Conservation (phyloP, 2,797 vertebrate species). For the Neostethus bicornis region DNA sequence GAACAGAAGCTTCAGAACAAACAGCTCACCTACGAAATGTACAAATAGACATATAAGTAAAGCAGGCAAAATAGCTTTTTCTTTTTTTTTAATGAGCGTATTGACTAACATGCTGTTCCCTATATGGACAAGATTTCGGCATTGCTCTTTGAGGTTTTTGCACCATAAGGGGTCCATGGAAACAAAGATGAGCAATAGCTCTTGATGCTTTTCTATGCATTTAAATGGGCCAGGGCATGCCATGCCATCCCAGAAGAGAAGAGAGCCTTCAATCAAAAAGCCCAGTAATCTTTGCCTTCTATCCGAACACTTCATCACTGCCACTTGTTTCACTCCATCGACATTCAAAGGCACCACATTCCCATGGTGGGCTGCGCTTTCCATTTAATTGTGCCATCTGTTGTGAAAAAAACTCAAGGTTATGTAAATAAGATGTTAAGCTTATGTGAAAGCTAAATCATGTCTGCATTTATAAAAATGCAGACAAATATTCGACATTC, state of each 20-base stretch:
- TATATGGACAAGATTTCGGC: slow-evolving; percentile 12
- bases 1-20: slow-evolving; percentile 35
- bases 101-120: slow-evolving; percentile 24
- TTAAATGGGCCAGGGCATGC: slow-evolving; percentile 52
- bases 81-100: slow-evolving; percentile 45
- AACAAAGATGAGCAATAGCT: slow-evolving; percentile 18
- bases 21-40: slow-evolving; percentile 18
- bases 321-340: slow-evolving; percentile 70
- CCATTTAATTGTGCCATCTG: slow-evolving; percentile 80
- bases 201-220: slow-evolving; percentile 59
- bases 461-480: slow-evolving; percentile 29
- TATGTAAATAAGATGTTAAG: slow-evolving; percentile 65
- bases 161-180: slow-evolving; percentile 38
- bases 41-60: background rate
- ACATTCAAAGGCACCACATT: slow-evolving; percentile 67
- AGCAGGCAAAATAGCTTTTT: background rate
- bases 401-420: slow-evolving; percentile 64
- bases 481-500: slow-evolving; percentile 41
- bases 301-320: slow-evolving; percentile 59
- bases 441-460: slow-evolving; percentile 32
- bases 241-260: slow-evolving; percentile 34
- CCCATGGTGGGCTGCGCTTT: slow-evolving; percentile 61
- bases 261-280: slow-evolving; percentile 63
- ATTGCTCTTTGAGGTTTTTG: slow-evolving; percentile 14
- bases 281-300: slow-evolving; percentile 58